Evolutionary conservation across 30 jellyfish, hydroid and myxozoan species (phyloP).

Genomic region (Cassiopea andromeda): DNA sequence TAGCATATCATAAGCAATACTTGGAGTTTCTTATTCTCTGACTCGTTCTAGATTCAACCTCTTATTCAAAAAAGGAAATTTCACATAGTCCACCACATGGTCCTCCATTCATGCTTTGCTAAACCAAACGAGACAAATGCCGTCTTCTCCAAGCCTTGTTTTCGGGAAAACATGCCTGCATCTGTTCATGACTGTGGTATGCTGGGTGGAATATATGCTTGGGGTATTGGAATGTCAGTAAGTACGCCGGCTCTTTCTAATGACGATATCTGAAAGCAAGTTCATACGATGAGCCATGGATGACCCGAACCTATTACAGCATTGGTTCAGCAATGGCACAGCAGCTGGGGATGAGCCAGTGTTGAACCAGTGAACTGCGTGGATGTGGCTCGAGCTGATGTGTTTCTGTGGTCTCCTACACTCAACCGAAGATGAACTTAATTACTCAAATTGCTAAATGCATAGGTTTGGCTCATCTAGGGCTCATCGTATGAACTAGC

Average conservation of each 20-base stretch:
- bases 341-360: too few relatives aligned
- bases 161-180: conserved; percentile 3
- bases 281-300: too few relatives aligned
- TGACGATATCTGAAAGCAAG: background rate
- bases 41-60: conserved; percentile 40
- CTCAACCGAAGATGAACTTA: too few relatives aligned
- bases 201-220: conserved; percentile 17
- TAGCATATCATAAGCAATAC: too few relatives aligned
- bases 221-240: conserved; percentile 41
- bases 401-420: too few relatives aligned
- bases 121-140: conserved; percentile 5
- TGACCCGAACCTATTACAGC: too few relatives aligned
- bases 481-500: background rate
- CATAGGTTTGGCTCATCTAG: too few relatives aligned
- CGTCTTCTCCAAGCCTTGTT: conserved; percentile 17
- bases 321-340: too few relatives aligned
- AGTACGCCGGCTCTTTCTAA: background rate
- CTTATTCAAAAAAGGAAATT: conserved; percentile 1
- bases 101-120: conserved; percentile 18
- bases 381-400: too few relatives aligned
- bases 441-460: too few relatives aligned
- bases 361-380: too few relatives aligned
- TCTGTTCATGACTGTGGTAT: conserved; percentile 8
- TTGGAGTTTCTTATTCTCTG: background rate
- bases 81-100: conserved; percentile 51